Percentiles rank a stretch among this genome's conserved stretches.
These are phyloP conservation scores for Paraescarpia echinospica DNA, from an alignment of 1,140 invertebrate species.

Conservation along the genomic window DNA sequence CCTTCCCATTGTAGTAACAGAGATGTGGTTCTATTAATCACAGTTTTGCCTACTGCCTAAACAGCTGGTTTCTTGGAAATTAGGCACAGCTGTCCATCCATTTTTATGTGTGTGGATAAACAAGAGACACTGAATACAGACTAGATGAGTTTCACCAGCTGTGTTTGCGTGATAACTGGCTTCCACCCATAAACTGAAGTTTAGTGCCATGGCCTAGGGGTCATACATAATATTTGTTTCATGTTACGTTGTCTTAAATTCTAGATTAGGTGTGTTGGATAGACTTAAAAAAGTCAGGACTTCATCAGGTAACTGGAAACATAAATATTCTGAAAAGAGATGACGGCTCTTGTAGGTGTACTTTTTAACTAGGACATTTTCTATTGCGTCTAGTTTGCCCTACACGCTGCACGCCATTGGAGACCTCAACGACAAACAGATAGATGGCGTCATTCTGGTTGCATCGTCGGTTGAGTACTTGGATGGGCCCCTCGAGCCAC, in stretches of 20 bases:
- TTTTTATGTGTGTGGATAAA: background rate
- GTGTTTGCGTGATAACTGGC: background rate
- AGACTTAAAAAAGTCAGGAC: too few species aligned
- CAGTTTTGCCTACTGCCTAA: too few species aligned
- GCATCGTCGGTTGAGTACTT: slow-evolving; percentile 47
- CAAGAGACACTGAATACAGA: background rate
- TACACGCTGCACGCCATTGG: background rate
- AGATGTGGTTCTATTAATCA: too few species aligned
- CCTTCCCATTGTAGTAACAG: too few species aligned
- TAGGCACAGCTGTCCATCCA: background rate
- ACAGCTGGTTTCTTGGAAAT: background rate
- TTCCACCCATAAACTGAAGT: background rate
- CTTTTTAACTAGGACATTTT: background rate
- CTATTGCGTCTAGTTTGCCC: background rate
- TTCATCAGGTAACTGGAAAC: too few species aligned
- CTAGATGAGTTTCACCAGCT: background rate
- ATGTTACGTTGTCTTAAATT: background rate
- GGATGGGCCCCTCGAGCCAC: slow-evolving; percentile 39
- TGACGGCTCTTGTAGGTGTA: too few species aligned
- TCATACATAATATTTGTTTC: background rate
- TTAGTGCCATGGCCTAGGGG: background rate
- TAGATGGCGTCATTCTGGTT: slow-evolving; percentile 56
- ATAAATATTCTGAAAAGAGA: too few species aligned
- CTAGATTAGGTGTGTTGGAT: too few species aligned
- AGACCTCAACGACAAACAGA: slow-evolving; percentile 45